Base-by-base conservation (phyloP, 2,113 vertebrate genomes). In the Trogon melanurus region DNA sequence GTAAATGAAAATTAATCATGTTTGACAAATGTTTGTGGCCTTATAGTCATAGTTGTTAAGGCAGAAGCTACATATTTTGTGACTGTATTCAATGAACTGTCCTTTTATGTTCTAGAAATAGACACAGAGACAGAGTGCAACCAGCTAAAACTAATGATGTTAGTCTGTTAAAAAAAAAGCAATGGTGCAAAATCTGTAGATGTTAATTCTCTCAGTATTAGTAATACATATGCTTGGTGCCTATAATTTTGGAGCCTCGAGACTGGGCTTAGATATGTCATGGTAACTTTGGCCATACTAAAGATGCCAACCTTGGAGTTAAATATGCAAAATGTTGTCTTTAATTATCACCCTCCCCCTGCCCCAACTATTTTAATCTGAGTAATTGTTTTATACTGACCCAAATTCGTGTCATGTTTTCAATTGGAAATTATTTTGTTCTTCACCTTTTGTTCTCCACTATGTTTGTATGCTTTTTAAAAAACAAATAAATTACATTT, bases 1-100 rank as follows among this genome's bases (percentile, higher is more conserved):
- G 22, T 91, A 78, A 73, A 80, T 87, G 61, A 93, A 93, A 93
- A 65, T 79, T 93, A 92, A 96, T 91, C 48, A 22, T 23, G 10
- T 94, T 74, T 96, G 93, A 88, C 69, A 88, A 90, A 91, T 74
- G 15, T 79, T 61, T 70, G 36, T 61, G 60, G 58, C 73, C 61
- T 84, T 79, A 25, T n/a, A 65, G n/a, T 66, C 51, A 58, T 60
- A 65, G 15, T 67, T 74, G 32, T 93, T 44, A 84, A 91, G 62
- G 41, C 82, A 80, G 74, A 91, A 85, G 44, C 53, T 80, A 56
- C 5, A 5, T 44, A 83, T 84, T 89, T 88, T 93, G 57, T 78
- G 61, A 64, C 23, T 20, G 2, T 74, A 48, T 80, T 70, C 67
- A 79, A 3, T 82, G 79, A 94, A 91, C 61, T 93, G 48, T 89